Evolutionary conservation across 1,140 invertebrate species (phyloP).

Genomic region (Bradynema listronoti): DNA sequence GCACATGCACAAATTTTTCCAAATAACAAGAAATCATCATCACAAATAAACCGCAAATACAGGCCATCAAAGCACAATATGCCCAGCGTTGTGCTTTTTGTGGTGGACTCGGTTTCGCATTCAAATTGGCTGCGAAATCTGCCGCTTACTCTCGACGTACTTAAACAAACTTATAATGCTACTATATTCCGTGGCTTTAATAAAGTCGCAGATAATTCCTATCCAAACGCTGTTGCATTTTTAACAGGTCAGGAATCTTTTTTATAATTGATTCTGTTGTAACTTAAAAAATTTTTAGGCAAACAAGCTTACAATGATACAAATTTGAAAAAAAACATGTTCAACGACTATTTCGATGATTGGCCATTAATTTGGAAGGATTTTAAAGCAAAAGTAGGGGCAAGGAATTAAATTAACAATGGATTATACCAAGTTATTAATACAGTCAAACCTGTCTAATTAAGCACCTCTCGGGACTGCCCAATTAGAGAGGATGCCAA

Average conservation of each 20-base stretch:
- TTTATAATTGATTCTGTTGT: neutral
- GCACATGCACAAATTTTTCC: constrained; percentile 38
- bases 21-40: neutral
- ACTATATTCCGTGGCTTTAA: constrained; percentile 45
- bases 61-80: constrained; percentile 10
- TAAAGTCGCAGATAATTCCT: constrained; percentile 51
- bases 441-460: too few species aligned
- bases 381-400: constrained; percentile 66
- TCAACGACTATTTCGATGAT: constrained; percentile 63
- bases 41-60: neutral
- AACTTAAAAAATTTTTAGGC: neutral
- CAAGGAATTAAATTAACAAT: too few species aligned
- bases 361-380: constrained; percentile 75
- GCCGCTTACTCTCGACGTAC: constrained; percentile 38
- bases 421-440: too few species aligned
- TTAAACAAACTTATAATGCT: constrained; percentile 32
- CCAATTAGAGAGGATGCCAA: too few species aligned
- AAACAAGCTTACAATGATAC: too few species aligned
- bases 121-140: constrained; percentile 39
- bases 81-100: constrained; percentile 30
- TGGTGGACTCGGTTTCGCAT: constrained; percentile 46
- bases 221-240: constrained; percentile 50
- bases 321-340: constrained; percentile 56
- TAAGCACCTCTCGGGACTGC: too few species aligned
- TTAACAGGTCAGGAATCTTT: constrained; percentile 27